Conservation (phyloP, 2,113 vertebrate genomes). For the Dipodomys ordii region DNA sequence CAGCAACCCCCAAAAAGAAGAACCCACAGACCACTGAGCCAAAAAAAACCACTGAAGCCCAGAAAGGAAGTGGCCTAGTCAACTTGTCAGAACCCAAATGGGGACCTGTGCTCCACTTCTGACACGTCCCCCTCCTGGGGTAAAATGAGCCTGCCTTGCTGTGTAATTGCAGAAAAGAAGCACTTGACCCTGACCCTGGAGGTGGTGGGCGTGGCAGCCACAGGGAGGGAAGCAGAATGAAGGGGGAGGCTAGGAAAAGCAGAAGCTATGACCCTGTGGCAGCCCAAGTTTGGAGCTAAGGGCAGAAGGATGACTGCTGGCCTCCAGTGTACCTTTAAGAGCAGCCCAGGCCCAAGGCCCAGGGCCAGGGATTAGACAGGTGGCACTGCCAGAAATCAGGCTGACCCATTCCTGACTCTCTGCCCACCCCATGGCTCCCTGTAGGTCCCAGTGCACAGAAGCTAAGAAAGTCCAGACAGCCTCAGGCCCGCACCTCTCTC, state of each 20-base stretch:
- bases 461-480: background rate
- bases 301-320: fast-evolving
- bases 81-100: background rate
- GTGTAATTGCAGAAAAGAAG: background rate
- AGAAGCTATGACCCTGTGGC: no score
- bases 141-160: no score
- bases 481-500: background rate
- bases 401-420: background rate
- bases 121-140: background rate
- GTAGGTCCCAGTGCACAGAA: background rate
- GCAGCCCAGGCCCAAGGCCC: background rate
- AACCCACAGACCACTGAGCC: background rate
- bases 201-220: background rate
- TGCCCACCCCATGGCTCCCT: background rate
- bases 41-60: background rate
- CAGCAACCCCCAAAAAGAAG: background rate
- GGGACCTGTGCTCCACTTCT: background rate
- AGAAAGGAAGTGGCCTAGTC: background rate
- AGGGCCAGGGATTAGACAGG: background rate
- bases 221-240: background rate
- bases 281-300: background rate
- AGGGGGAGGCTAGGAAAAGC: background rate
- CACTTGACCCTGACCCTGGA: background rate
- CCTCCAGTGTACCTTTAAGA: slow-evolving; percentile 34
- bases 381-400: background rate